Evolutionary conservation across 2,113 vertebrate species (phyloP), one percentile per base, ranked within the genome.

Genomic region (Bostrychus sinensis): DNA sequence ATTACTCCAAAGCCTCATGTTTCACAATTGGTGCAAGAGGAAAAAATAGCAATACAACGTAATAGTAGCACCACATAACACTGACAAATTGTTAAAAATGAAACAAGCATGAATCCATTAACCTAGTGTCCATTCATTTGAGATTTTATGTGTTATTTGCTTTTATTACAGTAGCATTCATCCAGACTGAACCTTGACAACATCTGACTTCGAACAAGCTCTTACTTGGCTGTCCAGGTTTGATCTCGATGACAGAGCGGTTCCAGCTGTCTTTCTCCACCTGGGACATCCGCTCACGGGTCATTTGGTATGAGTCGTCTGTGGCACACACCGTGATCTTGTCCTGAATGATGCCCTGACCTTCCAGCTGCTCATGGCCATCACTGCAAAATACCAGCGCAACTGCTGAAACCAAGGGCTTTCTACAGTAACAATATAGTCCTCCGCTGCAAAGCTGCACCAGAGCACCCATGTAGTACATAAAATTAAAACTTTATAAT

Each of bases 291-390:
- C 79, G 89, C 77, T 93, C 92, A 1, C 80, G 86, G 48, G 88
- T 93, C 80, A 82, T 79, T 87, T 92, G 93, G 88, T 87, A 92
- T 20, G 90, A 90, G 82, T 94, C 93, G 23, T 93, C 91, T 0
- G 91, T 91, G 84, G 93, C 92, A 48, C 94, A 95, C 77, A 95
- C 89, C 0, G 93, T 94, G 86, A 96, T 94, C 84, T 94, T 93
- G 82, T 93, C 93, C 84, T 86, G 93, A 86, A 95, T 93, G 48
- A 88, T 89, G 25, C 95, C 95, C 77, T 94, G 88, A 68, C 91
- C 91, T 77, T 92, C 90, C 71, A 96, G 90, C 62, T 86, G 70
- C 41, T 92, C 89, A 34, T 77, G 83, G 48, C 84, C 88, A 7
- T 89, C 83, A 39, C 92, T 92, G 64, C 43, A 41, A 50, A 71